Conservation (phyloP, 2,888 invertebrate genomes). For the Cosmopolites sordidus region DNA sequence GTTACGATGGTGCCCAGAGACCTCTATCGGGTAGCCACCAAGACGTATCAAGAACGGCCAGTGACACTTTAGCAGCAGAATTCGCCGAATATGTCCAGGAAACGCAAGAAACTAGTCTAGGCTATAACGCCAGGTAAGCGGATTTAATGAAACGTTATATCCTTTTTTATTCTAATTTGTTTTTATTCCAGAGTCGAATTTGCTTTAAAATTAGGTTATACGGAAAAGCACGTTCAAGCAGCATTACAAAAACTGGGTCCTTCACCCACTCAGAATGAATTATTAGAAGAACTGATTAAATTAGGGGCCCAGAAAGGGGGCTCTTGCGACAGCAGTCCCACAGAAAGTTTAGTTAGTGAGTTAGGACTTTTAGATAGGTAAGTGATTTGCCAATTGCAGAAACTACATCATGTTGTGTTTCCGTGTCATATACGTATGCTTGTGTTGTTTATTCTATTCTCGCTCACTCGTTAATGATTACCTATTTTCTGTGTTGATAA, state of each 20-base stretch:
- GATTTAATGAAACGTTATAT: too few species aligned
- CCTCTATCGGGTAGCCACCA: conserved; percentile 54
- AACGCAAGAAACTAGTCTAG: conserved; percentile 40
- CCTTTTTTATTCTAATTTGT: background rate
- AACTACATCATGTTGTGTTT: too few species aligned
- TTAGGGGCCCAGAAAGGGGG: conserved; percentile 57
- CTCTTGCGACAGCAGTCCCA: conserved; percentile 45
- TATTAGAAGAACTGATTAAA: conserved; percentile 83
- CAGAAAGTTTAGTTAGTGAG: conserved; percentile 34
- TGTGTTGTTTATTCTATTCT: too few species aligned
- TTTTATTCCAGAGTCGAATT: conserved; percentile 66
- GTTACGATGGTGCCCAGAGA: conserved; percentile 41
- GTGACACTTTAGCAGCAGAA: conserved; percentile 81
- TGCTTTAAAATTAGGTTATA: conserved; percentile 87
- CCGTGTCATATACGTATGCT: too few species aligned
- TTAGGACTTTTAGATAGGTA: conserved; percentile 27
- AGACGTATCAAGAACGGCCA: conserved; percentile 75
- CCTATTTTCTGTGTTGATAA: too few species aligned
- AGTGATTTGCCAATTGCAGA: too few species aligned
- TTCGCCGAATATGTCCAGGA: conserved; percentile 76
- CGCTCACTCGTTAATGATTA: too few species aligned
- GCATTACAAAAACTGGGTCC: conserved; percentile 82
- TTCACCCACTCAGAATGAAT: conserved; percentile 79
- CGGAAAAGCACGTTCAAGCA: conserved; percentile 76
- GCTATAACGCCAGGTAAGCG: conserved; percentile 46